Evolutionary conservation across 1,140 invertebrate genomes (phyloP).

Genomic region (Planococcus citri): DNA sequence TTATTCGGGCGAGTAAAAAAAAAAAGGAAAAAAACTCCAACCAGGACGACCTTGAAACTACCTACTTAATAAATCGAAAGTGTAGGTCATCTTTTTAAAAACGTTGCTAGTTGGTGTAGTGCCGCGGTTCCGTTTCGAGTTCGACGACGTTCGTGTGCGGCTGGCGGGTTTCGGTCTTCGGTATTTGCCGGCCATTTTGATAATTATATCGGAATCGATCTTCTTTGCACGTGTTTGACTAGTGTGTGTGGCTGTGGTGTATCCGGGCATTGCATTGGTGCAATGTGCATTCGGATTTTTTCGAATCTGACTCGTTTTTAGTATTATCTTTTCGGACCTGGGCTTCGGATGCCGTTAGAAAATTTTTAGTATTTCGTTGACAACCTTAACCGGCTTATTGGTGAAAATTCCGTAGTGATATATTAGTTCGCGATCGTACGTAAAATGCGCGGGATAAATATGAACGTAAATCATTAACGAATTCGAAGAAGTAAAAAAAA

Average conservation of each 20-base stretch:
- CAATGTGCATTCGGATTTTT: not conserved
- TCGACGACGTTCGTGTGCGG: too few species aligned
- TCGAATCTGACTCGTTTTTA: not conserved
- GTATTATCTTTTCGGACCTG: not conserved
- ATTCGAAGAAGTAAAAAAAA: too few species aligned
- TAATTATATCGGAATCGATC: not conserved
- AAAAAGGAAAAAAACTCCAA: not conserved
- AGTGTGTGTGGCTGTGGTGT: not conserved
- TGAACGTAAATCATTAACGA: too few species aligned
- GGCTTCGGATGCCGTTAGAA: not conserved
- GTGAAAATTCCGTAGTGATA: too few species aligned
- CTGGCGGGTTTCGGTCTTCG: not conserved
- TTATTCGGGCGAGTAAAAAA: too few species aligned
- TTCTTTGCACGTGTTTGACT: not conserved
- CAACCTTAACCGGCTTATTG: too few species aligned
- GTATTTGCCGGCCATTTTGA: not conserved
- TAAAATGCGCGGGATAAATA: not conserved
- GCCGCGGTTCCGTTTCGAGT: not conserved
- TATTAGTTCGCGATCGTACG: not conserved
- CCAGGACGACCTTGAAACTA: not conserved
- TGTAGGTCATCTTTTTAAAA: not conserved
- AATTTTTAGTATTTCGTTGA: not conserved
- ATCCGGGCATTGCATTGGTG: not conserved
- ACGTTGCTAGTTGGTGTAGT: constrained; percentile 1
- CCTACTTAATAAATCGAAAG: not conserved